phyloP scores from a whole-genome alignment of 2,888 invertebrate genomes.

The Polyommatus iphigenia region DNA sequence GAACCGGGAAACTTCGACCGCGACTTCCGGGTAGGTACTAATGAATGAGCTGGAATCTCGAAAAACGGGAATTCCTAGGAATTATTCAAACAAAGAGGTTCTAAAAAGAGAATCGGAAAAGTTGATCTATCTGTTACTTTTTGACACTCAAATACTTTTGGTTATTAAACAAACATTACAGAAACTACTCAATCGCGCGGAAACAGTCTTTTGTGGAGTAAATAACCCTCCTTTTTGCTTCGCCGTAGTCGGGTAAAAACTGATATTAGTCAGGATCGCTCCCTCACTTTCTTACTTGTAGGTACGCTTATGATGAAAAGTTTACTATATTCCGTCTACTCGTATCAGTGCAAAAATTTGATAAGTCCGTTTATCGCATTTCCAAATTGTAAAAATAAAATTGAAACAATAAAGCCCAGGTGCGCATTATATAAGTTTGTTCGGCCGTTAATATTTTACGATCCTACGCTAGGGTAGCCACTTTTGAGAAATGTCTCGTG shows the following conservation, averaged over 20 bases:
- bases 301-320: too few relatives aligned
- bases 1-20: slow-evolving; percentile 24
- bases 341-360: neutral
- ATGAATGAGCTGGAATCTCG: slow-evolving; percentile 6
- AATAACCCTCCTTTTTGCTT: too few relatives aligned
- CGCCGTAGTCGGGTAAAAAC: too few relatives aligned
- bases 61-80: neutral
- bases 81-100: neutral
- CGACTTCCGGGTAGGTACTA: slow-evolving; percentile 8
- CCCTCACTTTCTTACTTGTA: neutral
- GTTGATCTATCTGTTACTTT: too few relatives aligned
- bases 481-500: neutral
- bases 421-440: slow-evolving; percentile 26
- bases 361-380: slow-evolving; percentile 2
- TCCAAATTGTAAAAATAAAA: slow-evolving; percentile 13
- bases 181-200: too few relatives aligned
- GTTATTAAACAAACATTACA: too few relatives aligned
- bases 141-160: too few relatives aligned
- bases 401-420: slow-evolving; percentile 25
- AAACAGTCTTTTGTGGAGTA: too few relatives aligned
- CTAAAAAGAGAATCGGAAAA: too few relatives aligned
- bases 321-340: neutral
- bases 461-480: neutral
- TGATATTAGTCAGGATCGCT: neutral
- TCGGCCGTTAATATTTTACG: slow-evolving; percentile 14